Conservation (phyloP, 2,797 vertebrate genomes). For the Anomalospiza imberbis region DNA sequence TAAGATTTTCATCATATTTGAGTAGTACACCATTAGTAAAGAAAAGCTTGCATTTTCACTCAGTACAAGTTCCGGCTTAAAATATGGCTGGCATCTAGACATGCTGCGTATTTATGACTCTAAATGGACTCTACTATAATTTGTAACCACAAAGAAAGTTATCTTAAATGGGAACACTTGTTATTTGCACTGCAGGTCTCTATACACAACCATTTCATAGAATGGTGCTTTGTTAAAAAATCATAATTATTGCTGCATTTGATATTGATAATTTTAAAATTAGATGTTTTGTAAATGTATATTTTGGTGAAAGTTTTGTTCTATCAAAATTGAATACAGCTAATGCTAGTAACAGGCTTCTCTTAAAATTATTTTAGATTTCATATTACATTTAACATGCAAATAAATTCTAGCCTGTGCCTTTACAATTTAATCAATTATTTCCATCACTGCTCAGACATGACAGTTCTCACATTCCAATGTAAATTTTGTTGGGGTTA, state of each 20-base stretch:
- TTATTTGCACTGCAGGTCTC: neutral
- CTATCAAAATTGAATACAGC: neutral
- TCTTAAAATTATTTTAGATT: neutral
- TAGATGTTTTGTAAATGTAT: neutral
- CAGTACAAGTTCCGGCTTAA: neutral
- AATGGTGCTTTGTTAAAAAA: neutral
- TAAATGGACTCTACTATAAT: neutral
- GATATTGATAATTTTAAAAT: neutral
- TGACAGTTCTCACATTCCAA: neutral
- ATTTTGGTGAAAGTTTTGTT: neutral
- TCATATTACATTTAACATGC: neutral
- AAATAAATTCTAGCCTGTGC: neutral
- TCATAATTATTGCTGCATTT: neutral
- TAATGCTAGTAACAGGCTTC: neutral
- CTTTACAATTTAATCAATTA: neutral
- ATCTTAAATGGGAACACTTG: neutral
- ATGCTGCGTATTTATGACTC: neutral
- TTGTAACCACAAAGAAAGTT: neutral
- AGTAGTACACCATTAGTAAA: neutral
- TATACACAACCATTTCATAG: neutral
- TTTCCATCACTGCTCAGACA: neutral
- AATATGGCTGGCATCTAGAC: neutral
- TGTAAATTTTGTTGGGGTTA: neutral
- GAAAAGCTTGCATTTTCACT: neutral
- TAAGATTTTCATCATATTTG: neutral